phyloP scores from a whole-genome alignment of 2,888 invertebrate genomes.

The Rambutsinella grinnellia region DNA sequence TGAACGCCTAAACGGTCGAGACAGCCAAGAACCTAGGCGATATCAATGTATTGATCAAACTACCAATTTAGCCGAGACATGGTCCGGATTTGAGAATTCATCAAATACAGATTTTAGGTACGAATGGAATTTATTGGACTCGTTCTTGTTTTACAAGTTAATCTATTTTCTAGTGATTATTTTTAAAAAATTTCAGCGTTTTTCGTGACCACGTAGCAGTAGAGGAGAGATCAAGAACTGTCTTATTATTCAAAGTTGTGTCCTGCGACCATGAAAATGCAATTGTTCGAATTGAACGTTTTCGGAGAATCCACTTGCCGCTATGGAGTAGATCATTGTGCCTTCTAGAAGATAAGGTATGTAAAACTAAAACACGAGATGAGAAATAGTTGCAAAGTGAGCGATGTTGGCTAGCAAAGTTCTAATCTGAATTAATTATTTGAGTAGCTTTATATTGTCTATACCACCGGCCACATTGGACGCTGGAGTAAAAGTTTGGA shows the following conservation, averaged over 20 bases:
- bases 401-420: too few species aligned
- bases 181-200: slow-evolving; percentile 56
- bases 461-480: slow-evolving; percentile 58
- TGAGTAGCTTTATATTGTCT: slow-evolving; percentile 53
- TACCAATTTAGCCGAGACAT: neutral
- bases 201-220: slow-evolving; percentile 53
- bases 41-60: neutral
- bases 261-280: slow-evolving; percentile 41
- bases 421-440: neutral
- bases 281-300: slow-evolving; percentile 36
- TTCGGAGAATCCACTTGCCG: slow-evolving; percentile 55
- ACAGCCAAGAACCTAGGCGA: neutral
- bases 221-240: slow-evolving; percentile 50
- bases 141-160: too few species aligned
- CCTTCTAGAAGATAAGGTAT: slow-evolving; percentile 49
- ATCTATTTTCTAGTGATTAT: neutral
- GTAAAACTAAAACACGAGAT: too few species aligned
- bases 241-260: slow-evolving; percentile 48
- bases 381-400: neutral
- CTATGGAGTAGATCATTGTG: slow-evolving; percentile 57
- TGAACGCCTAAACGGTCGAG: neutral
- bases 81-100: neutral
- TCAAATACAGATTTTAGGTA: slow-evolving; percentile 51
- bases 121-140: too few species aligned
- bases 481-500: slow-evolving; percentile 54